Base-by-base conservation (phyloP, 2,888 invertebrate genomes). In the Eristalinus aeneus region DNA sequence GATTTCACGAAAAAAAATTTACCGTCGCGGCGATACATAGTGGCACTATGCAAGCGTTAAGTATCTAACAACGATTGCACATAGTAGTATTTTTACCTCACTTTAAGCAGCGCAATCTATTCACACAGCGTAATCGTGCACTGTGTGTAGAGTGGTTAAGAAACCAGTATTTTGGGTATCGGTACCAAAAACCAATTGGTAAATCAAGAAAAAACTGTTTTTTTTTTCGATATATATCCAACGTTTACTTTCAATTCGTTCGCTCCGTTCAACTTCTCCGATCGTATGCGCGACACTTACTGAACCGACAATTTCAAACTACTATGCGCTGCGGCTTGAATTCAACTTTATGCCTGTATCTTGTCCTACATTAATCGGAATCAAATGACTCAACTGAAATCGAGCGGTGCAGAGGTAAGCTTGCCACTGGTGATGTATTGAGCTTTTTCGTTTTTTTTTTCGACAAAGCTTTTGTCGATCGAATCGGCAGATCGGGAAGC, bases 141-240 rank as follows among this genome's bases (percentile, higher is more conserved):
- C 86, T 78, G 56, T 77, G 86, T 86, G 82, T 86, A 46, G 71
- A 82, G 82, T 71, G 77, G 82, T 86, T 86, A 32, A 32, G 82
- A 86, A 86, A 86, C 86, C 86, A 86, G 86, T 86, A 86, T 86
- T 86, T 86, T 82, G 56, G 67, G 65, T 77, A 74, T 86, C 61
- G 73, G 78, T 74, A 75, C 71, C 74, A 64, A 73, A 81, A 81
- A 77, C 31, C 63, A 63, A 73, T 73, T 73, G 65, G 54, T 64
- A 77, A 77, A 63, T 56, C 69, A 65, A 71, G 77, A 82, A 61
- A 81, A 46, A 46, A 20, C 10, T 9, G 67, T 34, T 56, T 76
- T 78, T 86, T 79, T 86, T 79, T 34, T 53, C 64, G 56, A 58
- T 69, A 65, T 65, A 54, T 39, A 39, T n/a, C n/a, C 39, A 39